Percentiles rank a stretch among this genome's conserved stretches.
phyloP scores from a whole-genome alignment of 2,888 invertebrate species.

The Isotomurus palustris region DNA sequence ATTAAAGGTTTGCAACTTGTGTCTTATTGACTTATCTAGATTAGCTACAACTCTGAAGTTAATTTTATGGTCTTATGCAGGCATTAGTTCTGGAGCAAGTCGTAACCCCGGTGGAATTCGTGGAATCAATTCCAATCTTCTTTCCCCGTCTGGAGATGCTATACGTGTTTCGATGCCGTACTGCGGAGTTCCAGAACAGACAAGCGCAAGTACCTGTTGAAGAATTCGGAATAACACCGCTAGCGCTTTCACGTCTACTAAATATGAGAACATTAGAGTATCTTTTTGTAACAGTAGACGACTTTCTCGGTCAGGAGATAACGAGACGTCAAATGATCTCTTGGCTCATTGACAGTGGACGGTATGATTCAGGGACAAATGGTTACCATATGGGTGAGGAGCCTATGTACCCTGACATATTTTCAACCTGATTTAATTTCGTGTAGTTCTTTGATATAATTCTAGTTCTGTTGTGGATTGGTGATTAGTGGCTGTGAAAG shows the following conservation, averaged over 20 bases:
- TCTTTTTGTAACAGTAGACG: not conserved
- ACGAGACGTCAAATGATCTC: not conserved
- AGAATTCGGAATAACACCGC: not conserved
- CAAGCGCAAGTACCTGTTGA: too few relatives aligned
- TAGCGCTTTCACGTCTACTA: not conserved
- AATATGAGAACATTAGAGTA: not conserved
- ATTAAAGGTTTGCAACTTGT: not conserved
- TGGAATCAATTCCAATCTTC: not conserved
- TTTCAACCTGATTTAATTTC: not conserved
- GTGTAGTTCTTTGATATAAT: not conserved
- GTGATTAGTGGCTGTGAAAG: too few relatives aligned
- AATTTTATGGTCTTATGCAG: not conserved
- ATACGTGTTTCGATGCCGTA: not conserved
- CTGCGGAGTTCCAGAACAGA: too few relatives aligned
- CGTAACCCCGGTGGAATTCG: not conserved
- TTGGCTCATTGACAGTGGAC: too few relatives aligned
- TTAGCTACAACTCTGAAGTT: not conserved
- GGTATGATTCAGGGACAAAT: not conserved
- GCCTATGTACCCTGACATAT: not conserved
- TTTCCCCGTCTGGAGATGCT: conserved; percentile 3
- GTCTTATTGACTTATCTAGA: not conserved
- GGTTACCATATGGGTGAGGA: not conserved
- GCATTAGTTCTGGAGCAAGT: conserved; percentile 1
- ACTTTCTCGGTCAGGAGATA: not conserved
- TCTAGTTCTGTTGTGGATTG: too few relatives aligned